These are phyloP conservation scores for Panzeria rudis DNA, from an alignment of 2,888 invertebrate genomes.

Conservation along the genomic window DNA sequence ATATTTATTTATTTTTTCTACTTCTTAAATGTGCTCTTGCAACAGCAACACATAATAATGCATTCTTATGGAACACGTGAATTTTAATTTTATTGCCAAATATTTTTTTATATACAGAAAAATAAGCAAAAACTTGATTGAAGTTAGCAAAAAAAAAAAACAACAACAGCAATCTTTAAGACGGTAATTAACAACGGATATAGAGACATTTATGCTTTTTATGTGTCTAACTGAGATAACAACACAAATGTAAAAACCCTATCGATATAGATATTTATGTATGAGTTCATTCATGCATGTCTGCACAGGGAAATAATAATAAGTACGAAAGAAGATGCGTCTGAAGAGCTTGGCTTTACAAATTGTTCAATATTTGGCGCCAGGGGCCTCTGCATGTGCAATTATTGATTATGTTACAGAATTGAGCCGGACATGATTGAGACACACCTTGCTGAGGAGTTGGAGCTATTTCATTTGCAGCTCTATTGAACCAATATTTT, in stretches of 20 bases:
- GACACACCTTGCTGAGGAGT: too few relatives aligned
- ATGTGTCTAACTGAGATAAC: neutral
- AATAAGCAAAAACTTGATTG: neutral
- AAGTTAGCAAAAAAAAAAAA: neutral
- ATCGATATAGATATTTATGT: neutral
- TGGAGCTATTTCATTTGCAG: too few relatives aligned
- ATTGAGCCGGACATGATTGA: too few relatives aligned
- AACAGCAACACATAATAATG: neutral
- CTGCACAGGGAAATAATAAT: neutral
- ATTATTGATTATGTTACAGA: too few relatives aligned
- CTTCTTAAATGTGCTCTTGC: neutral
- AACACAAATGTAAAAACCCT: neutral
- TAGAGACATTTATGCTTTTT: neutral
- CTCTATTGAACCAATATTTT: too few relatives aligned
- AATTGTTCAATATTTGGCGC: too few relatives aligned
- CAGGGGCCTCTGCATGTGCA: too few relatives aligned
- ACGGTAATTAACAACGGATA: conserved; percentile 63
- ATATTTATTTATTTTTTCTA: neutral
- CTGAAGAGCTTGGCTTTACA: too few relatives aligned
- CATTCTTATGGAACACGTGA: conserved; percentile 47
- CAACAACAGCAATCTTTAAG: conserved; percentile 9
- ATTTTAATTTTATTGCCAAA: conserved; percentile 32
- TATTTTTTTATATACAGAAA: neutral
- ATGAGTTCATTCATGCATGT: neutral
- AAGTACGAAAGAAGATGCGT: neutral